Evolutionary conservation across 2,113 vertebrate genomes (phyloP), one percentile per base, ranked within the genome.

Genomic region (Pachycephala philippinensis): DNA sequence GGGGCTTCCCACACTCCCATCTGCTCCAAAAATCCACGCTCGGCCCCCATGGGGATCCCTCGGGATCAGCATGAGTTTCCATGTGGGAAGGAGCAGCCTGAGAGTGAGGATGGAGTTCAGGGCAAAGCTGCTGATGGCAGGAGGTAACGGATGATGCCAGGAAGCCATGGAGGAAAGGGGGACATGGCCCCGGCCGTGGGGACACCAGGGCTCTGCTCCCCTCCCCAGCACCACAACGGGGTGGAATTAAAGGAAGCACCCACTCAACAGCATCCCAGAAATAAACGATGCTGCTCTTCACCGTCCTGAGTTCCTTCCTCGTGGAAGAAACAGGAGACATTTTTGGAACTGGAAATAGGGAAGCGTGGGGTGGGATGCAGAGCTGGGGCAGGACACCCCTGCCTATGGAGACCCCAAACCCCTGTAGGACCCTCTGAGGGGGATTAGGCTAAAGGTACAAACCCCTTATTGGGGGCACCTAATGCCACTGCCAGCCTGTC

Each of bases 41-140:
- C 0, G 0, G 45, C 15, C 9, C 12, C 8, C 35, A 1, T 0
- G 1, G 2, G 30, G 20, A 6, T 2, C 13, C 57, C 27, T 47
- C 0, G 0, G 37, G 27, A 18, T 39, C 21, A 37, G 30, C 26
- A 15, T 0, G 7, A 26, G 18, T 26, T 82, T 37, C 66, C 35
- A 18, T 0, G 1, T 9, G 33, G 70, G 60, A 79, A 64, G 65
- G 57, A 71, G 44, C 70, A 85, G 54, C 42, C 49, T 45, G 50
- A 9, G 42, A 47, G 7, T 4, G 42, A 84, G 26, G 26, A 17
- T 3, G 0, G 89, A 70, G 37, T 12, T 40, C 68, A 52, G 64
- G 47, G 27, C 15, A 49, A 26, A 93, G 10, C 23, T 49, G 16
- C 56, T 1, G 5, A 45, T 1, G 5, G 45, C 59, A 84, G 63